Evolutionary conservation across 1,140 invertebrate species (phyloP).

Genomic region (Archegozetes longisetosus): DNA sequence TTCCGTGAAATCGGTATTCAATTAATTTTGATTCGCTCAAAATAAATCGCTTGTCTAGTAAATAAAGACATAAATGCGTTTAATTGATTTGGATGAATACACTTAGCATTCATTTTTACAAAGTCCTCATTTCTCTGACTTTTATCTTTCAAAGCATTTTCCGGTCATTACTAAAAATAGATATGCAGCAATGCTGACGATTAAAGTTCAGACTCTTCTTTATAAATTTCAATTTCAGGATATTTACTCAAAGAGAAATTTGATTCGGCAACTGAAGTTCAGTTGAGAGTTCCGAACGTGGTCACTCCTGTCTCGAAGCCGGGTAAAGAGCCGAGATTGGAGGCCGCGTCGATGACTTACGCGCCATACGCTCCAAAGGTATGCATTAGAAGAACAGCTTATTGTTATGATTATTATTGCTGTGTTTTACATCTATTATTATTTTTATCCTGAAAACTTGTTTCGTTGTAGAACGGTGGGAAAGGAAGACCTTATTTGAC

Average conservation of each 20-base stretch:
- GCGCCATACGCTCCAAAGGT: neutral
- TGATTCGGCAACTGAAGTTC: slow-evolving; percentile 27
- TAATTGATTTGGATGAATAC: too few species aligned
- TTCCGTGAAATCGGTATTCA: neutral
- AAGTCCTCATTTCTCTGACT: too few species aligned
- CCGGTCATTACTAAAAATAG: too few species aligned
- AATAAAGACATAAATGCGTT: too few species aligned
- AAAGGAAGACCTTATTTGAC: slow-evolving; percentile 27
- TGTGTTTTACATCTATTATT: neutral
- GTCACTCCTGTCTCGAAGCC: neutral
- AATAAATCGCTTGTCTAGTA: too few species aligned
- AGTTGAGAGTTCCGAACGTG: slow-evolving; percentile 1
- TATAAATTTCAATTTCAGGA: slow-evolving; percentile 12
- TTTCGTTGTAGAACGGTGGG: neutral
- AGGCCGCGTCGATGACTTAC: neutral
- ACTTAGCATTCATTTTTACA: too few species aligned
- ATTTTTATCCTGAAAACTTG: neutral
- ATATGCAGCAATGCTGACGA: too few species aligned
- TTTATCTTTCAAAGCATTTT: too few species aligned
- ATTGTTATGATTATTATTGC: neutral
- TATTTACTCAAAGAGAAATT: slow-evolving; percentile 29
- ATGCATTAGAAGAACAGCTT: neutral
- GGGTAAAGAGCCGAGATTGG: neutral
- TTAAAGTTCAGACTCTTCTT: too few species aligned
- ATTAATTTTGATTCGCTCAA: neutral